Conservation (phyloP, 1,140 invertebrate species). For the Wasmannia auropunctata region DNA sequence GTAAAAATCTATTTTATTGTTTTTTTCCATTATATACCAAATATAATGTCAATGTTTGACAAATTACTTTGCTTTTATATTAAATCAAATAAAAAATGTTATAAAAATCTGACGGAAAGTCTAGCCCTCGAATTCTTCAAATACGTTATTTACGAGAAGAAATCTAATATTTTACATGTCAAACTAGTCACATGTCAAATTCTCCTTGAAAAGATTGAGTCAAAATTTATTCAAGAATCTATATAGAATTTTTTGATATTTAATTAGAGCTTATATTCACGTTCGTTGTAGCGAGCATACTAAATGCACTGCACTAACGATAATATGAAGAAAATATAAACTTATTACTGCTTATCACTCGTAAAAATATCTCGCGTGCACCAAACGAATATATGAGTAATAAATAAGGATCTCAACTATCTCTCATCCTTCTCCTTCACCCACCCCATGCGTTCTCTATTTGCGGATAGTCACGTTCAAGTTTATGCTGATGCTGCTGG, state of each 20-base stretch:
- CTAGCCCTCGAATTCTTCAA: background rate
- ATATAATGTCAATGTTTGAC: background rate
- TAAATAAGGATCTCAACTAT: conserved; percentile 20
- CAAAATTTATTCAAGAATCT: background rate
- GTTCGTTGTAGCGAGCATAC: background rate
- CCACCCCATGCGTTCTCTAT: conserved; percentile 2
- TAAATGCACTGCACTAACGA: background rate
- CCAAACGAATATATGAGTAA: conserved; percentile 17
- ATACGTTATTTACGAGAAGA: background rate
- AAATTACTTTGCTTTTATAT: background rate
- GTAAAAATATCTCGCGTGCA: conserved; percentile 2
- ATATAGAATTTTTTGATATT: background rate
- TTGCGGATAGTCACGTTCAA: conserved; percentile 61
- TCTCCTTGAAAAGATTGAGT: background rate
- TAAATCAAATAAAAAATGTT: background rate
- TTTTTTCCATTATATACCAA: background rate
- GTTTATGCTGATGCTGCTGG: conserved; percentile 30
- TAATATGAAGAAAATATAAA: conserved; percentile 21
- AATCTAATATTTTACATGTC: background rate
- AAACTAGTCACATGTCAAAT: background rate
- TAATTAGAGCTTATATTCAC: background rate
- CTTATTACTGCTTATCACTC: background rate
- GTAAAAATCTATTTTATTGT: background rate
- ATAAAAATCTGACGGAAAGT: background rate
- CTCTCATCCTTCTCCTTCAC: background rate